Evolutionary conservation across 2,888 invertebrate species (phyloP), one percentile per base, ranked within the genome.

Genomic region (Hyposoter dolosus): DNA sequence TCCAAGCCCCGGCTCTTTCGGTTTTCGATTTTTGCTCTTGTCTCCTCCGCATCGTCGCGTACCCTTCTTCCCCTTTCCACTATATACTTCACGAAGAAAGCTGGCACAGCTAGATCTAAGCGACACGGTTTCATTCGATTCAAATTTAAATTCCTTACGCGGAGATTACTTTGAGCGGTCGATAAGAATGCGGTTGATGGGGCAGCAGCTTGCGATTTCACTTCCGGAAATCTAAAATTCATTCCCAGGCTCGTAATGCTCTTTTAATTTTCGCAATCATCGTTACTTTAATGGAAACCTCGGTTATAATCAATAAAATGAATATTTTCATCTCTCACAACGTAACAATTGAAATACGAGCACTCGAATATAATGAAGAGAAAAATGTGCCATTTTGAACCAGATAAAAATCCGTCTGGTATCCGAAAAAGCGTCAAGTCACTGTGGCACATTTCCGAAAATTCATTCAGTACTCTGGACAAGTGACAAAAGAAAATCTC

Each of bases 21-120:
- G 60, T 80, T 84, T 53, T 86, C 72, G 69, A 82, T 82, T 80
- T 69, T 84, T 82, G 76, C 87, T 75, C 69, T 85, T 65, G 60
- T 84, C 69, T 81, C 71, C 68, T 56, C 56, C 15, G 66, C 82
- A n/a, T 60, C 82, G 71, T 60, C 82, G 43, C 76, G 40, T 76
- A 82, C 47, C 40, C 56, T 35, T 56, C 15, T 32, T 6, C 50
- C 32, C 35, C 65, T 65, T 50, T 66, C 40, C 40, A n/a, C 66
- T 7, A 40, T 7, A 40, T 19, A 28, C 28, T 45, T n/a, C 7
- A 28, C 66, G 19, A 66, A 23, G 45, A 85, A 85, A 72, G 81
- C 80, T 77, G 72, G 66, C 74, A 74, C 79, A 74, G 65, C 78
- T 71, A 56, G 63, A 83, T 78, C 76, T 50, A 69, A 83, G 40